These are phyloP conservation scores for Harmothoe impar DNA, from an alignment of 2,888 invertebrate species.

Conservation along the genomic window DNA sequence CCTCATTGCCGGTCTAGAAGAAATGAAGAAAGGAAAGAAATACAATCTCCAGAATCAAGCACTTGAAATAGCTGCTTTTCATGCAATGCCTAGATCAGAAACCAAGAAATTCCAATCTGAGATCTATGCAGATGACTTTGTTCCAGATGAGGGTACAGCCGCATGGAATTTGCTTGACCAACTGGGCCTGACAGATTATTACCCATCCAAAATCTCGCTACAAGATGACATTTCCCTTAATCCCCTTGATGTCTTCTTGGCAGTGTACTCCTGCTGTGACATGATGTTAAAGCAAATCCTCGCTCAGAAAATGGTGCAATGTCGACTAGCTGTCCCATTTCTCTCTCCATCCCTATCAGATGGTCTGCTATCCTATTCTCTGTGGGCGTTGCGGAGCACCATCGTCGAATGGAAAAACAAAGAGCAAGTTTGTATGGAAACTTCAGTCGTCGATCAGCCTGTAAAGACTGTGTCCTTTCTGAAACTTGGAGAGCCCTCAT, in stretches of 20 bases:
- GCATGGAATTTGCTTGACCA: neutral
- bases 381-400: conserved; percentile 23
- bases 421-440: neutral
- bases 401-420: neutral
- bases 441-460: neutral
- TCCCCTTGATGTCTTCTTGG: conserved; percentile 10
- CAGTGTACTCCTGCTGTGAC: neutral
- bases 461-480: conserved; percentile 12
- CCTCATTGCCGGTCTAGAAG: neutral
- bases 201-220: neutral
- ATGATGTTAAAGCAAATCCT: conserved; percentile 10
- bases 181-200: neutral
- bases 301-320: neutral
- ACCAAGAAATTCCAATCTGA: neutral
- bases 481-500: neutral
- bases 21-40: neutral
- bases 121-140: too few relatives aligned
- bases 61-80: neutral
- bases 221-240: neutral
- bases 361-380: neutral
- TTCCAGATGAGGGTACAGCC: neutral
- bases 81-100: neutral
- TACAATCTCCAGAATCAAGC: neutral
- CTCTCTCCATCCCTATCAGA: neutral
- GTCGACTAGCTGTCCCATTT: conserved; percentile 34